A percentile compares a stretch with the other conserved stretches of the same genome.
phyloP scores from a whole-genome alignment of 2,113 vertebrate species.

The Oreochromis aureus region DNA sequence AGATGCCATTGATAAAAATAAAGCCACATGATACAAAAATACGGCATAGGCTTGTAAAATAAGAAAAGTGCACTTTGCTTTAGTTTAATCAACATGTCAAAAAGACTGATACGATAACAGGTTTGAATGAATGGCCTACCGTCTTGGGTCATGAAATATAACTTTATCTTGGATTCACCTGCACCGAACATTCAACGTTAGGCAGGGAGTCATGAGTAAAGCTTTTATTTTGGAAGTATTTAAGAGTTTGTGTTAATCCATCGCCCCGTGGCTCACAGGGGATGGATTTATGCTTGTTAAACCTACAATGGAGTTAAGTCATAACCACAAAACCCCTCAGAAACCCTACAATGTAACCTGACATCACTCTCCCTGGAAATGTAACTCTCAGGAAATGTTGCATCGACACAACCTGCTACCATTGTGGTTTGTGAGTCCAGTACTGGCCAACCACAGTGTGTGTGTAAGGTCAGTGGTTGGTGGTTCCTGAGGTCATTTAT shows the following conservation, averaged over 20 bases:
- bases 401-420: background rate
- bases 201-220: too few species aligned
- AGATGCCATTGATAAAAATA: background rate
- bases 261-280: too few species aligned
- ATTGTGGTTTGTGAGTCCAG: background rate
- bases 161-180: too few species aligned
- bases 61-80: background rate
- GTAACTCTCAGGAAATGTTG: background rate
- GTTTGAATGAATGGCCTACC: background rate
- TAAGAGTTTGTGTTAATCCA: too few species aligned
- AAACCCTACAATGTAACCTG: fast-evolving
- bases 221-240: too few species aligned
- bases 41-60: background rate
- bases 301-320: fast-evolving
- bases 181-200: too few species aligned
- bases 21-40: background rate
- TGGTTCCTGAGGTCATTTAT: background rate
- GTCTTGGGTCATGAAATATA: too few species aligned
- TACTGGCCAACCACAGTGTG: background rate
- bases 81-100: background rate
- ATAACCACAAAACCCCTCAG: background rate
- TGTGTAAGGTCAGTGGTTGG: background rate
- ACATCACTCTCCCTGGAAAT: background rate
- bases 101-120: background rate
- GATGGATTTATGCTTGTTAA: too few species aligned